phyloP scores from a whole-genome alignment of 2,113 vertebrate species.

The Tenrec ecaudatus region DNA sequence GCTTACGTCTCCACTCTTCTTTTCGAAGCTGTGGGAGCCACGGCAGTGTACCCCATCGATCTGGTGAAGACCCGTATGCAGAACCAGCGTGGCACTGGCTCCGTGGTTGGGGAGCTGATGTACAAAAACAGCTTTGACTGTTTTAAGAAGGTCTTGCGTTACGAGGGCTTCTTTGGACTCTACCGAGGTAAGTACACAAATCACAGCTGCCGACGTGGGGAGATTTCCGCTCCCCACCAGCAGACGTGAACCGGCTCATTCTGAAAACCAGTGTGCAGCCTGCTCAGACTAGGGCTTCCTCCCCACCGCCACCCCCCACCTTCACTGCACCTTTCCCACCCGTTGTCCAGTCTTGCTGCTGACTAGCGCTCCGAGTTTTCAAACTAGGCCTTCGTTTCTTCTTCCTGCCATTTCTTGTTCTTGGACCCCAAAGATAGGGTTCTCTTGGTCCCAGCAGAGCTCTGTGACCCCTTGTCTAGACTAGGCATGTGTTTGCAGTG shows the following conservation, averaged over 20 bases:
- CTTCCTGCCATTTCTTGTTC: constrained; percentile 61
- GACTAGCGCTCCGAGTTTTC: constrained; percentile 8
- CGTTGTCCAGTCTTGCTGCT: background rate
- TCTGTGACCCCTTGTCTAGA: constrained; percentile 49
- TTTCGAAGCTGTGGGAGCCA: constrained; percentile 94
- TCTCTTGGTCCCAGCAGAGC: background rate
- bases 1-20: constrained; percentile 70
- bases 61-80: constrained; percentile 99
- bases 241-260: constrained; percentile 30
- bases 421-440: constrained; percentile 46
- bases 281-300: constrained; percentile 40
- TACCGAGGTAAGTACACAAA: constrained; percentile 92
- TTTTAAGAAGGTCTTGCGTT: constrained; percentile 96
- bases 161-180: constrained; percentile 96
- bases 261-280: constrained; percentile 10
- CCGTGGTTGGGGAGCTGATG: constrained; percentile 96
- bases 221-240: constrained; percentile 9
- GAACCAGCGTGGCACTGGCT: constrained; percentile 94
- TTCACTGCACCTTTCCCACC: background rate
- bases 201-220: background rate
- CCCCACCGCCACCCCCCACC: constrained; percentile 33
- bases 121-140: constrained; percentile 99
- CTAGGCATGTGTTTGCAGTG: background rate
- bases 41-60: constrained; percentile 97
- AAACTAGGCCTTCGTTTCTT: constrained; percentile 11